A percentile compares a stretch with the other conserved stretches of the same genome.
Conservation (phyloP, 2,113 vertebrate species). For the Lagopus muta region DNA sequence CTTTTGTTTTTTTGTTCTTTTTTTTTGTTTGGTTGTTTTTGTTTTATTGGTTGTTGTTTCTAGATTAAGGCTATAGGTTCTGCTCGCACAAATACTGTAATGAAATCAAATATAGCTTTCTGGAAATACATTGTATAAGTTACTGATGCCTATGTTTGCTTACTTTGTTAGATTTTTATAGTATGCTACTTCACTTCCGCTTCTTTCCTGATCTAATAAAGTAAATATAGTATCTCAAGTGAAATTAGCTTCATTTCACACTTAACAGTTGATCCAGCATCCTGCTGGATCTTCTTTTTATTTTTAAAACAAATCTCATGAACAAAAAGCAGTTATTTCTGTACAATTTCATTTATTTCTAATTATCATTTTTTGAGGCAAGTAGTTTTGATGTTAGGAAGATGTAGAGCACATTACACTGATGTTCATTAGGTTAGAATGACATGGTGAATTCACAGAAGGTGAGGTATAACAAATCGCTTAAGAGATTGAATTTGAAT, state of each 20-base stretch:
- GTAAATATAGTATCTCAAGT: constrained; percentile 56
- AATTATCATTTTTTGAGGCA: not conserved
- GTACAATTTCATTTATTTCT: not conserved
- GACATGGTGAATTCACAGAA: not conserved
- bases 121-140: constrained; percentile 6
- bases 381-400: constrained; percentile 13
- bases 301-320: constrained; percentile 40
- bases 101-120: not conserved
- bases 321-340: constrained; percentile 4
- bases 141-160: constrained; percentile 30
- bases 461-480: not conserved
- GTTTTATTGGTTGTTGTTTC: not conserved
- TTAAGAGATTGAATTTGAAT: constrained; percentile 24
- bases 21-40: not conserved
- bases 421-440: constrained; percentile 14
- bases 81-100: not conserved
- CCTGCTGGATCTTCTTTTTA: constrained; percentile 16
- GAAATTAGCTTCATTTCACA: constrained; percentile 17
- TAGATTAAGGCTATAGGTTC: constrained; percentile 8
- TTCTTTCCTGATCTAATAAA: constrained; percentile 8
- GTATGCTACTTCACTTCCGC: not conserved
- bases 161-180: constrained; percentile 34
- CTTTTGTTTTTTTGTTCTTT: not conserved
- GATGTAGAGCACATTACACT: not conserved
- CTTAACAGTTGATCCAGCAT: not conserved